A percentile compares a stretch with the other conserved stretches of the same genome.
phyloP scores from a whole-genome alignment of 2,113 vertebrate species.

The Silurus meridionalis region DNA sequence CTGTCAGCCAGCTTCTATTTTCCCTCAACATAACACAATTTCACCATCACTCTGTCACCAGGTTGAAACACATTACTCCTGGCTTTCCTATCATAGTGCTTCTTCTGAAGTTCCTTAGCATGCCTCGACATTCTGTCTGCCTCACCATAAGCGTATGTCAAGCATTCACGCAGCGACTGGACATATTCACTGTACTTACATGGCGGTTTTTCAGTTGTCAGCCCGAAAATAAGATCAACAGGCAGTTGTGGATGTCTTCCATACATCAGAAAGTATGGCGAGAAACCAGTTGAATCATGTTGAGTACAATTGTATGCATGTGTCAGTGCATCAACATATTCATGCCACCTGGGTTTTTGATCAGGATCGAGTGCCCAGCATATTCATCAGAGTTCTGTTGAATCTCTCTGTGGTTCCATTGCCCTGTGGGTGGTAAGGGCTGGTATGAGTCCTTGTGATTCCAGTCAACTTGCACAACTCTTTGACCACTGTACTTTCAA shows the following conservation, averaged over 20 bases:
- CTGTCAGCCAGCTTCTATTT: constrained; percentile 40
- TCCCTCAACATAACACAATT: constrained; percentile 17
- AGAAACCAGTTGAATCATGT: constrained; percentile 8
- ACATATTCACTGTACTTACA: no score
- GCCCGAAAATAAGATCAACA: no score
- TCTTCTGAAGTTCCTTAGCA: constrained; percentile 24
- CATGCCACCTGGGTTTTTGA: constrained; percentile 7
- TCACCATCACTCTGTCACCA: constrained; percentile 25
- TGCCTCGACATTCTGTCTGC: background rate
- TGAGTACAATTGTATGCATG: constrained; percentile 40
- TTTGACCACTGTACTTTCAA: no score
- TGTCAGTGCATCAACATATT: constrained; percentile 32
- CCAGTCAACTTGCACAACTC: no score
- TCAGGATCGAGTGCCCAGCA: constrained; percentile 3
- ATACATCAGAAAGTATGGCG: no score
- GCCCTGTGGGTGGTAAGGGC: no score
- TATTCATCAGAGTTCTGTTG: constrained; percentile 35
- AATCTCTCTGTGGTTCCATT: constrained; percentile 28
- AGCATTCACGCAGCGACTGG: no score
- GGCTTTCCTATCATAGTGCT: constrained; percentile 38
- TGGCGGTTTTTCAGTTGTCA: no score
- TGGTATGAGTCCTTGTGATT: no score
- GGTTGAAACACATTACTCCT: background rate
- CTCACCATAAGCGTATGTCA: background rate
- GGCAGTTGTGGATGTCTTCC: no score